Evolutionary conservation across 2,888 invertebrate genomes (phyloP).

Genomic region (Phymatocera aterrima): DNA sequence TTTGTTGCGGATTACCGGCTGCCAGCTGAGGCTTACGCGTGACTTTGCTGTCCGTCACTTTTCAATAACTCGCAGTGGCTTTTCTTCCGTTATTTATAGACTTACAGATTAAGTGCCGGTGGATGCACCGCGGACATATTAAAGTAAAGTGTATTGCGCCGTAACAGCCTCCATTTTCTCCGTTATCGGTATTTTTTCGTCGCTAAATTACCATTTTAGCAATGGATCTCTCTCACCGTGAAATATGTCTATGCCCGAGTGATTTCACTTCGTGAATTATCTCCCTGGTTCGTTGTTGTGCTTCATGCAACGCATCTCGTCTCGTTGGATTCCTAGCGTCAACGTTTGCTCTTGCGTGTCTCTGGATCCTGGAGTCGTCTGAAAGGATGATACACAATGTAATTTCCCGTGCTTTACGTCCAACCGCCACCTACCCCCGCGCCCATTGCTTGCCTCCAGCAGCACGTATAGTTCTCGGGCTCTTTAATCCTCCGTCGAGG

Average conservation of each 20-base stretch:
- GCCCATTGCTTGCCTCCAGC: background rate
- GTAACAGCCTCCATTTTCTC: too few relatives aligned
- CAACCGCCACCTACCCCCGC: background rate
- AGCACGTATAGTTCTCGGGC: background rate
- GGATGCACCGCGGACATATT: too few relatives aligned
- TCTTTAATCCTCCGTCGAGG: slow-evolving; percentile 25
- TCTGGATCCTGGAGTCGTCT: slow-evolving; percentile 6
- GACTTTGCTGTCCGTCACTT: slow-evolving; percentile 44
- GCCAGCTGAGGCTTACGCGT: slow-evolving; percentile 18
- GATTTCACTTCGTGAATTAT: slow-evolving; percentile 9
- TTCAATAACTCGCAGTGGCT: slow-evolving; percentile 33
- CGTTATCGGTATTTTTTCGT: too few relatives aligned
- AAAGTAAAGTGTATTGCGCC: too few relatives aligned
- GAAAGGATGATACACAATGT: slow-evolving; percentile 46
- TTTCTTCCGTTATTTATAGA: slow-evolving; percentile 33
- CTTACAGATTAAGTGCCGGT: background rate
- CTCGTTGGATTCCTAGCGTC: background rate
- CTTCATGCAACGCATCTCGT: background rate
- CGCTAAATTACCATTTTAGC: too few relatives aligned
- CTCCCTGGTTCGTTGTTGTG: background rate
- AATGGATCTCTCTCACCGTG: background rate
- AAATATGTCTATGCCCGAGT: background rate
- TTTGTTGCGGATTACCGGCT: slow-evolving; percentile 31
- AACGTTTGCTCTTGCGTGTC: background rate
- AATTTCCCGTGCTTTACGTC: slow-evolving; percentile 46